Conservation (phyloP, 2,797 vertebrate species). For the Tauraco hartlaubi region DNA sequence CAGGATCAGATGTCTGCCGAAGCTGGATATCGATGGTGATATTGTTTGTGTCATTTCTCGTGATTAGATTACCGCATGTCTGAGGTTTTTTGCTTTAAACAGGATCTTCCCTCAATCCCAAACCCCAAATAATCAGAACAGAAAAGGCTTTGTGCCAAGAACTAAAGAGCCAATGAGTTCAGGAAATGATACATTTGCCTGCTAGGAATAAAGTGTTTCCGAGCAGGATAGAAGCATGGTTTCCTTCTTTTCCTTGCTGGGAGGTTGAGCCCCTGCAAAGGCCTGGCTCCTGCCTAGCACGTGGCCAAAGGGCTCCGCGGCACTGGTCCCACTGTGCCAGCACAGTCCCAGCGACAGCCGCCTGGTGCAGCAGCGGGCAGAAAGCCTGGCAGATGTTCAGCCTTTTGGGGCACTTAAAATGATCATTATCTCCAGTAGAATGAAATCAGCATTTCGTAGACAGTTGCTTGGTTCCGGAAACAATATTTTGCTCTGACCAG, state of each 20-base stretch:
- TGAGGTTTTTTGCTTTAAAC: not conserved
- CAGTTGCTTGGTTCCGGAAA: not conserved
- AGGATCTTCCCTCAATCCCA: not conserved
- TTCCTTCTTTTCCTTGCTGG: not conserved
- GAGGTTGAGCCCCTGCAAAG: rapidly evolving
- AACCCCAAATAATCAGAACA: not conserved
- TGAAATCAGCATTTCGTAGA: not conserved
- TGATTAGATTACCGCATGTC: not conserved
- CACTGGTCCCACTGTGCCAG: not conserved
- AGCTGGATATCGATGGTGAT: not conserved
- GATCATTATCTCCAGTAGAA: not conserved
- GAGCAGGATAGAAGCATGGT: not conserved
- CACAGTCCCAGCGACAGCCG: not conserved
- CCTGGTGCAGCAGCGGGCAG: not conserved
- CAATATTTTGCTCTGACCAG: not conserved
- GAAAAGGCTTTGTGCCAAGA: not conserved
- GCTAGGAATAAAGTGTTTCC: not conserved
- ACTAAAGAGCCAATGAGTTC: not conserved
- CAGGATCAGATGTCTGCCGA: not conserved
- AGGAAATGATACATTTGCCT: not conserved
- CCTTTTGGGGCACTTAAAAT: not conserved
- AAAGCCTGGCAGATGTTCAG: not conserved
- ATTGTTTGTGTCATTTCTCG: not conserved
- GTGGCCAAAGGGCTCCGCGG: rapidly evolving
- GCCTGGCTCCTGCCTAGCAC: not conserved